Evolutionary conservation across 2,113 vertebrate genomes (phyloP).

Genomic region (Acanthochromis polyacanthus): DNA sequence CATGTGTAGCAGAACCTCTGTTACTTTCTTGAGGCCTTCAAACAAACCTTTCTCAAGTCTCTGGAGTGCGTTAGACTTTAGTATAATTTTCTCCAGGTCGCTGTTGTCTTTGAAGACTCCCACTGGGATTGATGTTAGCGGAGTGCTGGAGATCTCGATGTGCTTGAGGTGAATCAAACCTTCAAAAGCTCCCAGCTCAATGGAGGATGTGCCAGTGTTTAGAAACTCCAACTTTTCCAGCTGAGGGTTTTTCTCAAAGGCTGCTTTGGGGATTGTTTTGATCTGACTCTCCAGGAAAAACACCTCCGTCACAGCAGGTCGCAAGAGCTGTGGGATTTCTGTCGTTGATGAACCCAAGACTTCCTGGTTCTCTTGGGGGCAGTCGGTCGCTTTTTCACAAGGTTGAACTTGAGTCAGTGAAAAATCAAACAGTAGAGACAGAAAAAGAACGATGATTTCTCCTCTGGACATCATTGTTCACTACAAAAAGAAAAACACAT

Average conservation of each 20-base stretch:
- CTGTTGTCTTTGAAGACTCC: conserved; percentile 82
- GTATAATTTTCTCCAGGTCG: conserved; percentile 75
- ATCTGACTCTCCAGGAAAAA: conserved; percentile 82
- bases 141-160: conserved; percentile 80
- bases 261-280: conserved; percentile 73
- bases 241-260: conserved; percentile 79
- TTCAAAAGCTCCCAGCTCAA: conserved; percentile 87
- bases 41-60: conserved; percentile 82
- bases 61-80: conserved; percentile 81
- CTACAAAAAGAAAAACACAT: conserved; percentile 42
- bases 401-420: conserved; percentile 11
- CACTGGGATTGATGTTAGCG: conserved; percentile 69
- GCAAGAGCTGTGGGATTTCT: conserved; percentile 77
- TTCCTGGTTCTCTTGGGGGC: conserved; percentile 60
- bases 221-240: conserved; percentile 83
- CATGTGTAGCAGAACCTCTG: conserved; percentile 73
- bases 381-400: conserved; percentile 31
- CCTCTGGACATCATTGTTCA: conserved; percentile 59
- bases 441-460: conserved; percentile 31
- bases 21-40: conserved; percentile 76
- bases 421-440: conserved; percentile 49
- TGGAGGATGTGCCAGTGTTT: conserved; percentile 63
- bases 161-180: conserved; percentile 71
- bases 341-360: conserved; percentile 68
- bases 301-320: conserved; percentile 77